Base-by-base conservation (phyloP, 1,140 invertebrate genomes). In the Neodiprion virginianus region DNA sequence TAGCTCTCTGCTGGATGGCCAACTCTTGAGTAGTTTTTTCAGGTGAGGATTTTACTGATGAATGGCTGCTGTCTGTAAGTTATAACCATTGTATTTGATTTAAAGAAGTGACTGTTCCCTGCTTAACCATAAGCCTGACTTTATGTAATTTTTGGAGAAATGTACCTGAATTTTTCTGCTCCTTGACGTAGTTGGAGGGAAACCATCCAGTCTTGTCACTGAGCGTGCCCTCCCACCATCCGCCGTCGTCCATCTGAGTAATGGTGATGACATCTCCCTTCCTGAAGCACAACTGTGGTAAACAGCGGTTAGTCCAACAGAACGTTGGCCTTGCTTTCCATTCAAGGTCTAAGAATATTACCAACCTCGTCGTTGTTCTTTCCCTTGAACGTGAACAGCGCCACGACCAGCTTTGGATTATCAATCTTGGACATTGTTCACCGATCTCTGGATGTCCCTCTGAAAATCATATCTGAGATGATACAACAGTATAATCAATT, bases 191-290 rank as follows among this genome's bases (percentile, higher is more conserved):
- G 89, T 99, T 98, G 79, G 96, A 96, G 75, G 98, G 98, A 90
- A 99, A 99, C 98, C 98, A 99, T 79, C 97, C 98, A 76, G 97
- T 98, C 85, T 96, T 95, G 71, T 96, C 97, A 77, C 95, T 93
- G 21, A 98, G 89, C 3, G 97, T 99, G 14, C 97, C 98, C 89
- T 99, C 98, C 98, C 98, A 99, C 93, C 97, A 98, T 47, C 96
- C 97, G 69, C 97, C 98, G 85, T 99, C 94, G 81, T 97, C 95
- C 47, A 88, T 88, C 72, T 91, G 90, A 14, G 97, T 99, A 48
- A 99, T 94, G 14, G 97, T 98, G 76, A 99, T 99, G 69, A 99
- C 91, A 88, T 99, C 98, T 69, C 97, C 97, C 89, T 98, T 99
- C 79, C 95, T 95, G 85, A 99, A 98, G 84, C 95, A 97, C 77